Evolutionary conservation across 2,888 invertebrate species (phyloP), one percentile per base, ranked within the genome.

Genomic region (Cyclophora albipunctata): DNA sequence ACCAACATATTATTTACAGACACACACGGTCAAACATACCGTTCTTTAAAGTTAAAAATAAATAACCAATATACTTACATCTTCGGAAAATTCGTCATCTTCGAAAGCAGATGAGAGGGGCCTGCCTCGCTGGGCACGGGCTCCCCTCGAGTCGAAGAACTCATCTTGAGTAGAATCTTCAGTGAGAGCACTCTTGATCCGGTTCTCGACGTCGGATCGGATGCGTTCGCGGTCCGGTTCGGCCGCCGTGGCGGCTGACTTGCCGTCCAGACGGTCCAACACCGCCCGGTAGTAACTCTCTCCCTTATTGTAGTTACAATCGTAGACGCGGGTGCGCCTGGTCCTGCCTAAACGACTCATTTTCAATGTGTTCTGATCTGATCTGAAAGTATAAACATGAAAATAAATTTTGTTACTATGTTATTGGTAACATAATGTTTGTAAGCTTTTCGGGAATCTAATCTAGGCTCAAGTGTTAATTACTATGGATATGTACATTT

Each of bases 251-350:
- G 66, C 60, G 2, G 82, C 68, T 0, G 63, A 56, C 80, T 94
- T 95, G 60, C 93, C 91, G 74, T 95, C 94, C 60, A 95, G 81
- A 52, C 93, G 90, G 74, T 95, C 94, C 45, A 95, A 83, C 59
- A 94, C 92, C 6, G 94, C 92, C 63, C 92, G 92, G 89, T 96
- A 96, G 77, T 95, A 94, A 68, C 93, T 94, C 81, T 95, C 94
- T 50, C 95, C 95, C 73, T 94, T 93, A 82, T 94, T 92, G 85
- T 95, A 95, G 81, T 95, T 96, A 78, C 94, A 94, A 72, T 95
- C 94, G 77, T 96, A 96, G 69, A 96, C 93, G 78, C 93, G 93
- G 35, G 95, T 95, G 73, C 93, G 92, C 67, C 95, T 91, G 59
- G 94, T 93, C 76, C 94, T 67, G 48, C 84, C 84, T 55, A 86